These are phyloP conservation scores for Abramis brama DNA, from an alignment of 2,113 vertebrate genomes.

Conservation along the genomic window DNA sequence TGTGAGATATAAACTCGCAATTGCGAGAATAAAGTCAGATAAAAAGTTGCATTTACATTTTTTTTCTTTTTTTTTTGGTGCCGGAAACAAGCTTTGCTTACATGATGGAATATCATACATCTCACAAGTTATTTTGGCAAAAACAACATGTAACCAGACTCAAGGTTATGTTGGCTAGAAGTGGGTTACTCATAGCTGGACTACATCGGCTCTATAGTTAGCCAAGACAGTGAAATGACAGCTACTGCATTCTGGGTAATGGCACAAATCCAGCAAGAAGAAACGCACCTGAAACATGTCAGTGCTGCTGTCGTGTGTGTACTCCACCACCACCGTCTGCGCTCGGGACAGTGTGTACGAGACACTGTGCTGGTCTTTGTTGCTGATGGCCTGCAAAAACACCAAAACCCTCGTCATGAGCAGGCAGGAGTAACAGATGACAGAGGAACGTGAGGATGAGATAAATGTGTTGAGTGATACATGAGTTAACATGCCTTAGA, in stretches of 20 bases:
- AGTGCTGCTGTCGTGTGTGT: constrained; percentile 88
- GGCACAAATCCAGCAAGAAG: background rate
- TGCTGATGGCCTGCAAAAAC: constrained; percentile 84
- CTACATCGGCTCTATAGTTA: too few species aligned
- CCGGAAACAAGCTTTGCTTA: too few species aligned
- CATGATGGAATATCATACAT: too few species aligned
- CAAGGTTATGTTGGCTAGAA: too few species aligned
- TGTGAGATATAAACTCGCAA: too few species aligned
- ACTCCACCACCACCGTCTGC: constrained; percentile 96
- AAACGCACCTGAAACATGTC: constrained; percentile 89
- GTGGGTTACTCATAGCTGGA: too few species aligned
- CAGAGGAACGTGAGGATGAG: background rate
- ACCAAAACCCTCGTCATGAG: background rate
- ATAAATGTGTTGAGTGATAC: background rate
- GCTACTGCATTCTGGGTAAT: background rate
- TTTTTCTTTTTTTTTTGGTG: too few species aligned
- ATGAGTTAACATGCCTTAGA: background rate
- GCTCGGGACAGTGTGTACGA: constrained; percentile 90
- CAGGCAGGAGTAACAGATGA: background rate
- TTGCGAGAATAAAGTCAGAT: too few species aligned
- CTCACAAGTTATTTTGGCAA: too few species aligned
- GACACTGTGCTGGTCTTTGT: constrained; percentile 95
- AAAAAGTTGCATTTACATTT: too few species aligned
- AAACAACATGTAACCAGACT: too few species aligned
- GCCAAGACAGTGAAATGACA: too few species aligned